Conservation (phyloP, 2,888 invertebrate genomes). For the Leuctra nigra region DNA sequence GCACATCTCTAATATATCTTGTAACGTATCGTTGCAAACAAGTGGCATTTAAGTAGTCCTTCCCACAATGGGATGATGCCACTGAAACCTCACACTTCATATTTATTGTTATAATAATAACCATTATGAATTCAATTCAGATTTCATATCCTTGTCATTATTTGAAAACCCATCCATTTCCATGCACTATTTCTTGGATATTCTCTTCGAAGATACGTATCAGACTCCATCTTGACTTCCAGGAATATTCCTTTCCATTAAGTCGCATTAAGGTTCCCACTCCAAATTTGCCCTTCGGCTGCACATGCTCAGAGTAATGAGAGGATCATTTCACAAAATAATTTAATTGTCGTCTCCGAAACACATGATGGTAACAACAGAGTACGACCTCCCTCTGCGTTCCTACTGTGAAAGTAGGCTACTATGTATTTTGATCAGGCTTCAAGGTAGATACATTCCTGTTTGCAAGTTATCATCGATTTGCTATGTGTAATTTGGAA, state of each 20-base stretch:
- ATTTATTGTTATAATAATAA: conserved; percentile 16
- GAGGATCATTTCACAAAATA: neutral
- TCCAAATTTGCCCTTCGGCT: conserved; percentile 18
- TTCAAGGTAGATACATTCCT: conserved; percentile 4
- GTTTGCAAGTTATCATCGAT: neutral
- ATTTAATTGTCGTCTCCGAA: neutral
- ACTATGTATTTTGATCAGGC: conserved; percentile 3
- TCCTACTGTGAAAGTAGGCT: too few species aligned
- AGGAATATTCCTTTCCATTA: conserved; percentile 3
- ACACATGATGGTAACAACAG: neutral
- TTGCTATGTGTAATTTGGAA: neutral
- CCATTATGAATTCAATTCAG: conserved; percentile 2
- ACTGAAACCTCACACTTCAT: conserved; percentile 20
- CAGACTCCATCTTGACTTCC: neutral
- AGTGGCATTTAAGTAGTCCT: conserved; percentile 39
- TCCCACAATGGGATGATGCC: conserved; percentile 32
- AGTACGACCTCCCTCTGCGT: too few species aligned
- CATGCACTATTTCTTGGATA: too few species aligned
- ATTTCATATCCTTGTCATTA: too few species aligned
- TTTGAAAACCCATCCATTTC: too few species aligned
- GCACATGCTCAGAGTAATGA: conserved; percentile 25
- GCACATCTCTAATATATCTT: conserved; percentile 1
- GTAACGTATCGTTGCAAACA: conserved; percentile 14
- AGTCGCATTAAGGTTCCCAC: neutral
- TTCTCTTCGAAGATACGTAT: too few species aligned